Evolutionary conservation across 2,113 vertebrate species (phyloP), one percentile per base, ranked within the genome.

Genomic region (Trematomus loennbergii): DNA sequence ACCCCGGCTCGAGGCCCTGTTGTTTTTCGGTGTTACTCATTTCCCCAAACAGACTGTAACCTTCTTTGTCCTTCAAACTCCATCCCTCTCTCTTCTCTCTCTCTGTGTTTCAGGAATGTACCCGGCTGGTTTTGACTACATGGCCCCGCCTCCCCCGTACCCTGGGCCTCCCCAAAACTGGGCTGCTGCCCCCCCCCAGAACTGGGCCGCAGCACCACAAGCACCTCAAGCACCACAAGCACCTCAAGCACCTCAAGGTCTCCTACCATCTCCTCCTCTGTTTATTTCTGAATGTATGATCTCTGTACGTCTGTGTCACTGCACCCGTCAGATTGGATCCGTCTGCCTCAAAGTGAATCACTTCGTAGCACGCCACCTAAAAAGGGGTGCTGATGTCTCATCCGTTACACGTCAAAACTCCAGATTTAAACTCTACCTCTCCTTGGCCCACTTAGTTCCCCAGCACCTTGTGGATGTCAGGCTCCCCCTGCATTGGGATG

Each of bases 101-200:
- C 36, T 8, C 75, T 63, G 79, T 82, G 69, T 90, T 92, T 79
- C 87, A 97, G 96, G 94, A 88, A 94, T 95, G 90, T 95, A 96
- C 88, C 95, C 94, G 77, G 87, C 95, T 15, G 92, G 94, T 20
- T 94, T 91, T 25, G 25, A 93, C 71, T 96, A 96, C 87, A 88
- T 96, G 95, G 93, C 96, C 25, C 95, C 96, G 20, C 97, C 97
- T 83, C 96, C 96, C 0, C 95, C 96, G 0, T 97, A 96, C 83
- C 95, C 95, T 0, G 96, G 96, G 33, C 94, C 94, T 4, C 95
- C 95, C 46, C 94, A 91, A 59, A 91, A 93, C 74, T 95, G 94
- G 94, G 45, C 78, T 70, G 74, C 93, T 55, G 8, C 36, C 36
- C 67, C 94, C 10, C 81, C 94, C 13, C 90, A 88, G 79, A 91